Evolutionary conservation across 2,113 vertebrate genomes (phyloP), one percentile per base, ranked within the genome.

Genomic region (Struthio camelus): DNA sequence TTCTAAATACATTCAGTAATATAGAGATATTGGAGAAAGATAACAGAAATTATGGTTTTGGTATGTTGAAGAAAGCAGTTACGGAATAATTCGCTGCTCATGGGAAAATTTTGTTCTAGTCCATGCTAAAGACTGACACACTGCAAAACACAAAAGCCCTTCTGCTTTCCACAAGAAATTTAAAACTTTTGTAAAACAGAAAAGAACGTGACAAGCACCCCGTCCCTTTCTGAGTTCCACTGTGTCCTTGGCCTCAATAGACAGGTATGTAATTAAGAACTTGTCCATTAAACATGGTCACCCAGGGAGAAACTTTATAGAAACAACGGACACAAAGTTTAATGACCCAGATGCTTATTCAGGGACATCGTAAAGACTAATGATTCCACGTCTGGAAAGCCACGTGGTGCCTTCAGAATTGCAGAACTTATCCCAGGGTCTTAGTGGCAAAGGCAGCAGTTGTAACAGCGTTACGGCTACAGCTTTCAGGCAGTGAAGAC

Each of bases 281-380:
- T 4, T 42, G 50, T 27, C 50, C 59, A 48, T 80, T 86, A 87
- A 62, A 53, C 30, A 71, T 6, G 2, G 40, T 71, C 46, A 87
- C 15, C 18, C 73, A 59, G 51, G 28, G 36, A 95, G 69, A 84
- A 86, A 53, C 54, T 58, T 69, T 38, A 62, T 0, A 71, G 72
- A 90, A 75, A 70, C 0, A 0, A 22, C 46, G 51, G 69, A 58
- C 73, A 67, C 76, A 54, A 80, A 86, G 59, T 73, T 90, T 71
- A 94, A 89, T n/a, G 54, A 78, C 36, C 56, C 73, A 62, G 85
- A 11, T 8, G 59, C 77, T 82, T 72, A 81, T 54, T 67, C 40
- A 51, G 40, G 18, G 59, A 53, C 59, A 64, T 0, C 0, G 0
- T 34, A 64, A 64, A 82, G 23, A 27, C 19, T 48, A 30, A 70